Base-by-base conservation (phyloP, 2,113 vertebrate genomes). In the Muntiacus muntjak region DNA sequence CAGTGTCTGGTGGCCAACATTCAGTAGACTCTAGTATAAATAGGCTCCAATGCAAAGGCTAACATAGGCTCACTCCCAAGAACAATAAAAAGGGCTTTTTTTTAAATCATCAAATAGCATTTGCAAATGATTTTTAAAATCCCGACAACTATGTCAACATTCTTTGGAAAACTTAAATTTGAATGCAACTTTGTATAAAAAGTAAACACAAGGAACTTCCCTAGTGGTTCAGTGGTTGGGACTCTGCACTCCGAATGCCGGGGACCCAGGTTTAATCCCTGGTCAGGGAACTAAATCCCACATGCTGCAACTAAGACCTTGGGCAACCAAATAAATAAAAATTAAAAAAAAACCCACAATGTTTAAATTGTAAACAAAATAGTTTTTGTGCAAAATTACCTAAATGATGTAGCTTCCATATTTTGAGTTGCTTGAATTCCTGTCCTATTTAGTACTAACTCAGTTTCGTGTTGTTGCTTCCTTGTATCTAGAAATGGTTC, bases 361-460 rank as follows among this genome's bases (percentile, higher is more conserved):
- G n/a, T 90, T 87, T 82, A 82, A 84, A 85, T 91, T 62, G 23
- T 81, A 45, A 91, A 55, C 58, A 52, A 92, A 93, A 54, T 89
- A 58, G 12, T 87, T 94, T 87, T 83, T 91, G 43, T 81, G 40
- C 40, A 81, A 96, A 87, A 74, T 91, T 71, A 58, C 58, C 71
- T 83, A 36, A 43, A 26, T 85, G 87, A n/a, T 87, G 2, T 14
- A 67, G n/a, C 60, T 87, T 60, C 7, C 30, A 45, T 54, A 47
- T 91, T 87, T 79, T 67, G n/a, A 91, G n/a, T 67, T 62, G 60
- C 55, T 87, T 86, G 58, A 55, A 90, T 94, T 96, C 86, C 76
- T 76, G 17, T 40, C 40, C 19, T 90, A 81, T 71, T 94, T 88
- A 84, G 62, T 76, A 76, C 13, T 83, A 76, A 95, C 17, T 88